phyloP scores from a whole-genome alignment of 2,888 invertebrate species.

The Scelioninae gen. 1 region DNA sequence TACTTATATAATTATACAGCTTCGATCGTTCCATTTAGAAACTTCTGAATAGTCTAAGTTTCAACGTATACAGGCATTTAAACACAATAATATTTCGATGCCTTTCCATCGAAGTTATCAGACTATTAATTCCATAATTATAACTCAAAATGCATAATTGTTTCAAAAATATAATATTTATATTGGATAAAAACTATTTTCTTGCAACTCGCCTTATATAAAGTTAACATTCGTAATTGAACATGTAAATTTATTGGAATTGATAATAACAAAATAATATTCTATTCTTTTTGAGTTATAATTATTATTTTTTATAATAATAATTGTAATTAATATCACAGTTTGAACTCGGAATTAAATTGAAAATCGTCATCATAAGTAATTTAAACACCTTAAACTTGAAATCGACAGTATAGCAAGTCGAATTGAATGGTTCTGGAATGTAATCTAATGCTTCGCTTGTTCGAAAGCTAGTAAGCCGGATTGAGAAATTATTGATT shows the following conservation, averaged over 20 bases:
- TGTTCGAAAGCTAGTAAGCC: slow-evolving; percentile 46
- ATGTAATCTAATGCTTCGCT: slow-evolving; percentile 59
- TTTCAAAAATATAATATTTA: too few relatives aligned
- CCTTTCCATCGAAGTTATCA: background rate
- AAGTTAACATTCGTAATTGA: too few relatives aligned
- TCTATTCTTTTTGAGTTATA: too few relatives aligned
- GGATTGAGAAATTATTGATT: slow-evolving; percentile 58
- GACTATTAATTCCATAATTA: background rate
- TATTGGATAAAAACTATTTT: too few relatives aligned
- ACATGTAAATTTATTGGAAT: too few relatives aligned
- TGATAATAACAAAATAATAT: too few relatives aligned
- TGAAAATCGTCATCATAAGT: slow-evolving; percentile 31
- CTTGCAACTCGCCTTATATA: too few relatives aligned
- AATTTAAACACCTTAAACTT: slow-evolving; percentile 40
- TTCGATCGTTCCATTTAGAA: background rate
- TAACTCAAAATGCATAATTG: too few relatives aligned
- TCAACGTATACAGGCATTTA: slow-evolving; percentile 6
- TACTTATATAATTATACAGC: background rate
- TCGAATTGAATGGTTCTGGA: slow-evolving; percentile 47
- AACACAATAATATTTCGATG: slow-evolving; percentile 2
- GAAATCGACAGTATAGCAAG: slow-evolving; percentile 35
- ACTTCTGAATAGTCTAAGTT: slow-evolving; percentile 6
- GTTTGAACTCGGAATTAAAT: slow-evolving; percentile 1
- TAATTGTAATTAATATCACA: background rate
- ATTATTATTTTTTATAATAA: background rate